Evolutionary conservation across 2,888 invertebrate species (phyloP).

Genomic region (Cephus nigrinus): DNA sequence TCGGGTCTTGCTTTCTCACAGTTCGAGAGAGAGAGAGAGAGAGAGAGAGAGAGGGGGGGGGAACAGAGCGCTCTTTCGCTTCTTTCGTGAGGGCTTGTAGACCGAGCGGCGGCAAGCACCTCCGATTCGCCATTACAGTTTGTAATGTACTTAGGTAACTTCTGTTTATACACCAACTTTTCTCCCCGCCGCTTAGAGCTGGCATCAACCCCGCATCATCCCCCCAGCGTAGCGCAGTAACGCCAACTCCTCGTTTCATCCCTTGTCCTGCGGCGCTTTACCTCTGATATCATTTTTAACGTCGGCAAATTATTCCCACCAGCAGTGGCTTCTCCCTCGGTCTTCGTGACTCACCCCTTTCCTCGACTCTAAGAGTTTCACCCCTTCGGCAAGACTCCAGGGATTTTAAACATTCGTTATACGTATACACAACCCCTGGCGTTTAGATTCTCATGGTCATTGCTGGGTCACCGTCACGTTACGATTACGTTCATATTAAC

Average conservation of each 20-base stretch:
- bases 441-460: too few relatives aligned
- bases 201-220: constrained; percentile 27
- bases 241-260: constrained; percentile 45
- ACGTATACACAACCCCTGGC: too few relatives aligned
- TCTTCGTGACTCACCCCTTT: background rate
- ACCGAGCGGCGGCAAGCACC: constrained; percentile 46
- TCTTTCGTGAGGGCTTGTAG: constrained; percentile 47
- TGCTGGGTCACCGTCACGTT: too few relatives aligned
- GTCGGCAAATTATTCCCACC: constrained; percentile 56
- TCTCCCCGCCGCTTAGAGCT: constrained; percentile 35
- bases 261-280: constrained; percentile 53
- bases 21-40: constrained; percentile 14
- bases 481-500: too few relatives aligned
- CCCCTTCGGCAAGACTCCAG: too few relatives aligned
- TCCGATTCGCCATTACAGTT: constrained; percentile 64
- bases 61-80: background rate
- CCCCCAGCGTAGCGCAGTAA: constrained; percentile 17
- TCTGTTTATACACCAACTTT: constrained; percentile 66
- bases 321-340: background rate
- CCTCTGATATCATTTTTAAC: constrained; percentile 63
- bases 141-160: constrained; percentile 66
- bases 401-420: too few relatives aligned
- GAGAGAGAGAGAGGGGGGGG: background rate
- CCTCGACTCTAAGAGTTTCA: too few relatives aligned
- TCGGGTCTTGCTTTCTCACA: constrained; percentile 44